Base-by-base conservation (phyloP, 2,888 invertebrate species). In the Chironomus tentans region DNA sequence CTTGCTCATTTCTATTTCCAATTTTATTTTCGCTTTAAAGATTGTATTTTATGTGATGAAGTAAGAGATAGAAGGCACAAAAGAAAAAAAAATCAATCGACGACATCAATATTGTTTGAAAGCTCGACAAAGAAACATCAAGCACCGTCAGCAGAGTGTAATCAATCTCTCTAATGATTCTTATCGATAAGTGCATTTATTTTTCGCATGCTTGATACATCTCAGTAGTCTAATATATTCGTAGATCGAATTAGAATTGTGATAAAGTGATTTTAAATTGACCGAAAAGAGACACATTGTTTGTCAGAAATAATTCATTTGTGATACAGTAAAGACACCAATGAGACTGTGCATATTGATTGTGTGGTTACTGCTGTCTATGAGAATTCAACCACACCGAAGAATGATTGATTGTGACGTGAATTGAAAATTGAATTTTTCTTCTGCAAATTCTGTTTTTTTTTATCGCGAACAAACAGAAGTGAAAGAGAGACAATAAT, bases 341-440 rank as follows among this genome's bases (percentile, higher is more conserved):
- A 28, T 28, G 28, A 15, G n/a, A 15, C 18, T n/a, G 12, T 15
- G 56, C n/a, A 56, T 50, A 70, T 70, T 50, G 70, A 70, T 70
- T 65, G 48, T 70, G 70, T 56, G 48, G 48, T 15, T 50, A 10
- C 18, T 15, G 48, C 70, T 56, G 56, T 56, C 18, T 6, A 15
- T 56, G 15, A 7, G 22, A 50, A 21, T 46, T 18, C 28, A 70
- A 70, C 18, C 18, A 70, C n/a, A 15, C 15, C 18, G 56, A n/a
- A 1, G 5, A 12, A 4, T 72, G 72, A 72, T 72, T 72, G 72
- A 72, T 72, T 62, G 72, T 72, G 72, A 72, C 72, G 38, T 72
- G 61, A 72, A 72, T 72, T 24, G 72, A 50, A 70, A 70, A 38
- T 70, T 18, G n/a, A 70, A 47, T 70, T 70, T 12, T 70, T 18